Evolutionary conservation across 2,797 vertebrate genomes (phyloP), one percentile per base, ranked within the genome.

Genomic region (Cyprinella venusta): DNA sequence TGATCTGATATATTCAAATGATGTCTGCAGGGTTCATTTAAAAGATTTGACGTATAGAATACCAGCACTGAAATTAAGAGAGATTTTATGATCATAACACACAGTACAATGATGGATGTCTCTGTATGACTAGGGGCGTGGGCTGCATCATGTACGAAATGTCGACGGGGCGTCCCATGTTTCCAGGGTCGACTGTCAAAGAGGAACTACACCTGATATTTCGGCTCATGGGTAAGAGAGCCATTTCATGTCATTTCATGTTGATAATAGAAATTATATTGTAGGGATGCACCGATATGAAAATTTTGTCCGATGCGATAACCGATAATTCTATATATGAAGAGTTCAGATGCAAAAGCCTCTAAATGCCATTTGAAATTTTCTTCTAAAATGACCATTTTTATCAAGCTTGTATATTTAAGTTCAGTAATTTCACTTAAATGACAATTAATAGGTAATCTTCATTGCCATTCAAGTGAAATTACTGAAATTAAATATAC

Each of bases 141-240:
- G 98, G 98, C 69, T 99, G 98, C 79, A 99, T 99, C 90, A 92
- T 96, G 87, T 98, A 94, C 72, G 98, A 99, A 92, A 98, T 99
- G 97, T 96, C 96, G 59, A 97, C 98, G 0, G 98, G 98, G 10
- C 95, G 97, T 61, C 97, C 98, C 65, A 95, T 99, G 94, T 99
- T 99, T 92, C 98, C 98, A 0, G 98, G 97, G 64, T 97, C 97
- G 79, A 98, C 97, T 0, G 95, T 99, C 82, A 99, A 99, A 87
- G 97, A 99, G 84, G 97, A 99, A 89, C 94, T 99, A 33, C 96
- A 99, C 86, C 91, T 99, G 65, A 94, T 99, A 89, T 99, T 99
- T 90, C 94, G 96, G 78, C 95, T 98, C 87, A 91, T 98, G 26
- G 98, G 97, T 99, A 93, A 94, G 86, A 64, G 36, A 68, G 67